These are phyloP conservation scores for Oncorhynchus keta DNA, from an alignment of 2,113 vertebrate species.

Conservation along the genomic window DNA sequence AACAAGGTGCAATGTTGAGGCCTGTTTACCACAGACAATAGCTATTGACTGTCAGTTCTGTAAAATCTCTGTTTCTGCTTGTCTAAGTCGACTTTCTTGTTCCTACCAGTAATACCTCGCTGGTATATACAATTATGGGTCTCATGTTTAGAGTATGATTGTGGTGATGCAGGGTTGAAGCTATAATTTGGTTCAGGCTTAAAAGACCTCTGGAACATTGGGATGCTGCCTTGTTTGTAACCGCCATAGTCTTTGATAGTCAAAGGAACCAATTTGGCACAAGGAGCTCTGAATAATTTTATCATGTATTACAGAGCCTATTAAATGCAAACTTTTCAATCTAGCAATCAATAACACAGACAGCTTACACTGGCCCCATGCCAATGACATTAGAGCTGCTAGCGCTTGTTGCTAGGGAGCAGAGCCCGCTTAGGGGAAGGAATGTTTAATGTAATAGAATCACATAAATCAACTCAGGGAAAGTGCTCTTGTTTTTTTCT, in stretches of 20 bases:
- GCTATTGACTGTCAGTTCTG: slow-evolving; percentile 23
- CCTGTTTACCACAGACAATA: slow-evolving; percentile 48
- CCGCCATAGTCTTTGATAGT: slow-evolving; percentile 44
- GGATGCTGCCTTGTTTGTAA: slow-evolving; percentile 46
- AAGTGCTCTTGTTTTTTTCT: slow-evolving; percentile 67
- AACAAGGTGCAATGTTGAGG: slow-evolving; percentile 41
- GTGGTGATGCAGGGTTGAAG: slow-evolving; percentile 28
- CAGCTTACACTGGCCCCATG: slow-evolving; percentile 75
- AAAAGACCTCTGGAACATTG: slow-evolving; percentile 31
- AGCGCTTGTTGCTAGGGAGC: slow-evolving; percentile 89
- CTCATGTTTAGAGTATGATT: slow-evolving; percentile 29
- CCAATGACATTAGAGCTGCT: slow-evolving; percentile 81
- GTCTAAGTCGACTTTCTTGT: not conserved
- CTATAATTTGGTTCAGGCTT: slow-evolving; percentile 34
- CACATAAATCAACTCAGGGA: slow-evolving; percentile 84
- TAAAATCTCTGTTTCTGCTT: slow-evolving; percentile 40
- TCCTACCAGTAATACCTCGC: slow-evolving; percentile 12
- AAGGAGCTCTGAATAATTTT: slow-evolving; percentile 73
- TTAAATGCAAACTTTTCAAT: slow-evolving; percentile 90
- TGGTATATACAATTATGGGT: slow-evolving; percentile 28
- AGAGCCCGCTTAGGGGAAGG: slow-evolving; percentile 82
- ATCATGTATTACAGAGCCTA: slow-evolving; percentile 85
- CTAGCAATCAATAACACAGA: slow-evolving; percentile 88
- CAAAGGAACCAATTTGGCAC: slow-evolving; percentile 66
- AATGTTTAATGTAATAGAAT: slow-evolving; percentile 92